These are phyloP conservation scores for Cremastinae sp. DNA, from an alignment of 2,888 invertebrate genomes.

Conservation along the genomic window DNA sequence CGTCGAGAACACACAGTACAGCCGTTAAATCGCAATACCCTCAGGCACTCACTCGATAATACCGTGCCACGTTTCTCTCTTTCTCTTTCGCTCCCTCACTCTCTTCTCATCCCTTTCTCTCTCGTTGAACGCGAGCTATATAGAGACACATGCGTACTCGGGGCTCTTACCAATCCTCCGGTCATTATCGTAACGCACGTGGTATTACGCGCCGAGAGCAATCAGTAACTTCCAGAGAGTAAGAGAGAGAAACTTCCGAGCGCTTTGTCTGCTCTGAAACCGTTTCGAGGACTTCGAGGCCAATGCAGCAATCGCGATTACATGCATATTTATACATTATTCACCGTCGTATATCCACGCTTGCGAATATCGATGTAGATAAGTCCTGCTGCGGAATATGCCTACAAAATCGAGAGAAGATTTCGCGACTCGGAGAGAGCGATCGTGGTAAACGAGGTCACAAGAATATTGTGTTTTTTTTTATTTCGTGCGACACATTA, in stretches of 20 bases:
- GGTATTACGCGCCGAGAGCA: slow-evolving; percentile 41
- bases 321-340: slow-evolving; percentile 13
- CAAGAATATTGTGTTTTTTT: background rate
- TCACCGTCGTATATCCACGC: background rate
- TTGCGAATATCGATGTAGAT: background rate
- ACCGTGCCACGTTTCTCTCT: slow-evolving; percentile 20
- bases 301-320: slow-evolving; percentile 13
- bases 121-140: background rate
- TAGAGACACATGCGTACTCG: slow-evolving; percentile 12
- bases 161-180: slow-evolving; percentile 22
- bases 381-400: slow-evolving; percentile 4
- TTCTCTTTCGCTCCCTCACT: slow-evolving; percentile 2
- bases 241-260: background rate
- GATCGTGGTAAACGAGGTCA: background rate
- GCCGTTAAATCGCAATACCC: slow-evolving; percentile 50
- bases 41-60: slow-evolving; percentile 40
- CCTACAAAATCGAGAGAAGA: slow-evolving; percentile 21
- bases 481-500: slow-evolving; percentile 1
- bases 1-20: slow-evolving; percentile 5
- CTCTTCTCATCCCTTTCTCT: background rate
- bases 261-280: slow-evolving; percentile 37
- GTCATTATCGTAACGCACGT: slow-evolving; percentile 45
- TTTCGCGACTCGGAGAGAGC: slow-evolving; percentile 38
- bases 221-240: slow-evolving; percentile 20
- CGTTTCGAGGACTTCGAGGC: slow-evolving; percentile 40